Evolutionary conservation across 1,140 invertebrate genomes (phyloP), one percentile per base, ranked within the genome.

Genomic region (Lineus longissimus): DNA sequence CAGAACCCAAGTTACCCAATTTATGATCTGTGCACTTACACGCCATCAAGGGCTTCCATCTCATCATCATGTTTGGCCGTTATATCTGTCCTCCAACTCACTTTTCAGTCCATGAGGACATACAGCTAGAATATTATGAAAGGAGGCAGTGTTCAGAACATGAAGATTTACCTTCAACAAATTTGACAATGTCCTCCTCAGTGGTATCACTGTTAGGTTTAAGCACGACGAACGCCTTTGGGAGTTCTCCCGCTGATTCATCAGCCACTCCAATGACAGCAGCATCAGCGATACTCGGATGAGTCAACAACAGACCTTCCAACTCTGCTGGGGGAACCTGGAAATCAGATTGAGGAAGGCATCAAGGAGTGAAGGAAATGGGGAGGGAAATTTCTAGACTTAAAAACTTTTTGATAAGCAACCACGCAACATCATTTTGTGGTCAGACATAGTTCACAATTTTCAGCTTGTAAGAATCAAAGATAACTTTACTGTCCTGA

Each of bases 271-370:
- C 92, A 29, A 93, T 87, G 0, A 95, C 91, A 2, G 90, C 91
- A n/a, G 87, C 90, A 78, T 94, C 91, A 7, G 85, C 85, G 1
- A 95, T 86, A 55, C 86, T 87, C 0, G 88, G 86, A 59, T 90
- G 83, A 67, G 88, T 86, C 61, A 90, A 81, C 11, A 95, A 85
- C 7, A 94, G 79, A 72, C 87, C 89, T 82, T 95, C 93, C 47
- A 95, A 82, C 82, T 94, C 91, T 0, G 91, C 90, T 22, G 93
- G 93, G 19, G 91, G 89, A 4, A 95, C 92, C 89, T 93, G 61
- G 6, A 67, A 23, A 51, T 27, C 6, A 27, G 9, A 19, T 7
- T 4, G 47, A 51, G 25, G 47, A 51, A n/a, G n/a, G n/a, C 6
- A 19, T 27, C 47, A n/a, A 23, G n/a, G n/a, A 51, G n/a, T 51